These are phyloP conservation scores for Willowsia nigromaculata DNA, from an alignment of 2,888 invertebrate species.

Conservation along the genomic window DNA sequence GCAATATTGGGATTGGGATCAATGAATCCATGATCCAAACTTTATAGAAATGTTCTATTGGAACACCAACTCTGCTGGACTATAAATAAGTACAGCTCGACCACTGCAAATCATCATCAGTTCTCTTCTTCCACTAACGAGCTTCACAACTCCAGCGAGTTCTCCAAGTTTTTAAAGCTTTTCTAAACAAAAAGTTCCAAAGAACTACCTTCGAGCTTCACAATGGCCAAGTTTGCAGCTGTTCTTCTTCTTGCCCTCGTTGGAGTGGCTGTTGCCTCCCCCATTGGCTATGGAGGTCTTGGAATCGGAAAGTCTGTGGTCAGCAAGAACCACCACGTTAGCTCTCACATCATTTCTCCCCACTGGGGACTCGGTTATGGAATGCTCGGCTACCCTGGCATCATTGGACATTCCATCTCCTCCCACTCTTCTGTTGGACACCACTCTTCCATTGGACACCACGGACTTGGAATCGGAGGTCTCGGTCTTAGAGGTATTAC, in stretches of 20 bases:
- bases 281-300: neutral
- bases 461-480: neutral
- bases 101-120: neutral
- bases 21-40: neutral
- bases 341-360: constrained; percentile 16
- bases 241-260: constrained; percentile 33
- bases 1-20: too few relatives aligned
- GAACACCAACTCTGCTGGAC: neutral
- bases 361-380: constrained; percentile 9
- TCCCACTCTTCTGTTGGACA: constrained; percentile 30
- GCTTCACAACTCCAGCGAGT: neutral
- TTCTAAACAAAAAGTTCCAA: neutral
- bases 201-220: neutral
- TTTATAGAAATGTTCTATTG: too few relatives aligned
- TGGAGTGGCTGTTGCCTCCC: constrained; percentile 1
- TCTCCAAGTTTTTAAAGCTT: neutral
- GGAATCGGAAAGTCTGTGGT: too few relatives aligned
- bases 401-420: neutral
- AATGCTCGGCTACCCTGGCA: constrained; percentile 3
- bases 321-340: neutral
- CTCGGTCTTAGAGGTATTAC: neutral
- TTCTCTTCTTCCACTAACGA: neutral
- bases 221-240: constrained; percentile 30
- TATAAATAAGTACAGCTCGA: neutral
- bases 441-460: neutral